These are phyloP conservation scores for Frankliniella fusca DNA, from an alignment of 2,888 invertebrate genomes.

Conservation along the genomic window DNA sequence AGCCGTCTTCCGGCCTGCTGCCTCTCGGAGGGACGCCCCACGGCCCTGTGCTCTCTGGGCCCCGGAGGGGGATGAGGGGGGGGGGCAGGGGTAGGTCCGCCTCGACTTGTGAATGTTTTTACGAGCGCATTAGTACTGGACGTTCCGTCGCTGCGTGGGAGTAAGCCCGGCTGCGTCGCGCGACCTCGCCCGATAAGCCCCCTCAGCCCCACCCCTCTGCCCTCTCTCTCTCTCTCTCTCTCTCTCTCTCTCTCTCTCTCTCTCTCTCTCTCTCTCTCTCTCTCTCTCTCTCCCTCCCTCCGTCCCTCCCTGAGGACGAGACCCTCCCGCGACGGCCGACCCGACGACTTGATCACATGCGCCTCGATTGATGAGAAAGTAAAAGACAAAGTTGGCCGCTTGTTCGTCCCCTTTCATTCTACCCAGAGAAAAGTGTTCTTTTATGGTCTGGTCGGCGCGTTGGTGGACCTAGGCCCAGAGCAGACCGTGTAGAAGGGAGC, in stretches of 20 bases:
- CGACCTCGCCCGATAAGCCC: background rate
- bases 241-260: conserved; percentile 1
- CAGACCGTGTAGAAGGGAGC: too few relatives aligned
- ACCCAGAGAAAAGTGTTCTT: too few relatives aligned
- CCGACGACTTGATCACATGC: too few relatives aligned
- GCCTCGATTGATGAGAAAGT: too few relatives aligned
- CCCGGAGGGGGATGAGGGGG: background rate
- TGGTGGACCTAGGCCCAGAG: too few relatives aligned
- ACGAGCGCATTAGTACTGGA: conserved; percentile 19
- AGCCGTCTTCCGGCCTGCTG: too few relatives aligned
- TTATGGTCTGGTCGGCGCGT: too few relatives aligned
- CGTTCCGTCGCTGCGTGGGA: conserved; percentile 2
- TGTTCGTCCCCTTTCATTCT: too few relatives aligned
- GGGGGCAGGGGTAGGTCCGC: background rate
- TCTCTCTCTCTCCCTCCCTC: background rate
- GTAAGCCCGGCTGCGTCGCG: background rate
- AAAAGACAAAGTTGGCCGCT: too few relatives aligned
- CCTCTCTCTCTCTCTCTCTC: background rate
- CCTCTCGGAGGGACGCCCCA: too few relatives aligned
- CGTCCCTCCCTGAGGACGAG: background rate
- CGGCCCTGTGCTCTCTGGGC: too few relatives aligned
- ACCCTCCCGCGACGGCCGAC: too few relatives aligned
- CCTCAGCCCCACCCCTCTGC: background rate
- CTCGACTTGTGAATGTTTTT: conserved; percentile 20
- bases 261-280: background rate